Evolutionary conservation across 2,113 vertebrate species (phyloP), one percentile per base, ranked within the genome.

Genomic region (Corydoras maculifer): DNA sequence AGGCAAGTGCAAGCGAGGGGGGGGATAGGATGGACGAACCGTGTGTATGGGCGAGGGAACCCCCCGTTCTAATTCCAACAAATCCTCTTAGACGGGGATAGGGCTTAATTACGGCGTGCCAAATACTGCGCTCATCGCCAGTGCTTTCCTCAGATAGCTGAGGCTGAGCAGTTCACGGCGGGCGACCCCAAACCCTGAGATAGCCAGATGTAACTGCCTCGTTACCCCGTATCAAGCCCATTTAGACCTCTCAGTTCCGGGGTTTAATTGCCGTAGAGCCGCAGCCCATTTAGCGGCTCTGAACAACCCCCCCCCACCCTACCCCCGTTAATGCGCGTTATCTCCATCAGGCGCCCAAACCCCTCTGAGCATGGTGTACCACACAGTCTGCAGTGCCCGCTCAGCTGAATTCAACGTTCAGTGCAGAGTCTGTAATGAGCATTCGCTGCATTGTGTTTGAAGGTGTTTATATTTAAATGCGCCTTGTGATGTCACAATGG

Each of bases 41-140:
- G 55, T 53, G 51, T 54, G 30, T 58, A 18, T 18, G 9, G 43
- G 48, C 67, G 68, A 83, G 62, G 31, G 29, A 49, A 67, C 73
- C 80, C 84, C 79, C 80, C 79, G 81, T 87, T 88, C 86, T 69
- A 79, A 81, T 84, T 86, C 81, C 82, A 84, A 86, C 85, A 88
- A 90, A 89, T 90, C 89, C 84, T 82, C 80, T 86, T 83, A 85
- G 85, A 83, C 81, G 82, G 79, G 82, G 84, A 84, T 85, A 83
- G 84, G 84, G 85, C 83, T 88, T 90, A 89, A 89, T 90, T 87
- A 88, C 32, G 15, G 61, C 78, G 76, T 77, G 84, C 77, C 80
- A 79, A 43, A 72, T 69, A 81, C 79, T 83, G 78, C 65, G 77
- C 63, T 82, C 71, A 55, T 77, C 81, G 35, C 77, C 77, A 73